Conservation (phyloP, 2,113 vertebrate species). For the Pan troglodytes region NHGRI_mPanTro3-v2.1_pri NC_072402.2:117636001-117636500, state of each 20-base stretch:
- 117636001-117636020: not conserved
- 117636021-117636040: not conserved
- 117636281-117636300: not conserved
- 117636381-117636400: not conserved
- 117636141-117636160: not conserved
- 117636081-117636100: not conserved
- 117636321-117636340: not conserved
- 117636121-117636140: not conserved
- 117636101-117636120: not conserved
- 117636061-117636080: not conserved
- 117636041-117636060: not conserved
- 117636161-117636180: not conserved
- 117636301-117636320: not conserved
- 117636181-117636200: not conserved
- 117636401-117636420: not conserved
- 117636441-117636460: not conserved
- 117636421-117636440: too few species aligned
- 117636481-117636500: not conserved
- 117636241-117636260: not conserved
- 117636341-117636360: not conserved
- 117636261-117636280: not conserved
- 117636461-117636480: rapidly evolving
- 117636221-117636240: not conserved
- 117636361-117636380: not conserved
- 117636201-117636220: not conserved